Percentiles rank a stretch among this genome's conserved stretches.
Evolutionary conservation across 2,113 vertebrate species (phyloP).

Genomic region (Anguilla japonica): DNA sequence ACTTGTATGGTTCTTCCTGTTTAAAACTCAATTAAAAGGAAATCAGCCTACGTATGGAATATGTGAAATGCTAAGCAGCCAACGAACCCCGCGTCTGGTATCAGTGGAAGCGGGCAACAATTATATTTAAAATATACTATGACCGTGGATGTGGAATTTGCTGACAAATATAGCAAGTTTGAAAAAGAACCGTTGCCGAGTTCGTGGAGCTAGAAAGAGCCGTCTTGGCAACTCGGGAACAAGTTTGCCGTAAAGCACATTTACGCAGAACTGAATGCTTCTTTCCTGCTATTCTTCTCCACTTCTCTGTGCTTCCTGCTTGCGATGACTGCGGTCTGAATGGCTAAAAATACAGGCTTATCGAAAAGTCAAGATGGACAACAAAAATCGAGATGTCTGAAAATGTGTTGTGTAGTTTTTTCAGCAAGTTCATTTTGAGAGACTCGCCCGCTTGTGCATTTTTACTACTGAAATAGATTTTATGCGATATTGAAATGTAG

Average conservation of each 20-base stretch:
- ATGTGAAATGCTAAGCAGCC: background rate
- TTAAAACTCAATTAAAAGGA: conserved; percentile 32
- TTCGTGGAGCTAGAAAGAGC: conserved; percentile 31
- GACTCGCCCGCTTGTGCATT: background rate
- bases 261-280: conserved; percentile 60
- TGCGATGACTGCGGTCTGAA: conserved; percentile 59
- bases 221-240: conserved; percentile 47
- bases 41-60: conserved; percentile 24
- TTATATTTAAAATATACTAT: conserved; percentile 30
- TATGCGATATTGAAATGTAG: conserved; percentile 3
- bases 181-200: conserved; percentile 34
- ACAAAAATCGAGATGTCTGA: conserved; percentile 24
- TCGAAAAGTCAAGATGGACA: conserved; percentile 48
- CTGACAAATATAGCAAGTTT: conserved; percentile 35
- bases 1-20: conserved; percentile 62
- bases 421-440: background rate
- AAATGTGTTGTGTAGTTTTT: background rate
- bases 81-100: background rate
- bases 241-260: conserved; percentile 56
- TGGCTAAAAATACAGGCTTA: conserved; percentile 68
- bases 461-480: background rate
- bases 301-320: conserved; percentile 71
- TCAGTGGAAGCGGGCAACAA: background rate
- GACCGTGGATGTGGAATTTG: conserved; percentile 45
- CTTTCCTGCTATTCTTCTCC: conserved; percentile 79